These are phyloP conservation scores for Apogon talboti DNA, from an alignment of 2,797 vertebrate species.

Conservation along the genomic window DNA sequence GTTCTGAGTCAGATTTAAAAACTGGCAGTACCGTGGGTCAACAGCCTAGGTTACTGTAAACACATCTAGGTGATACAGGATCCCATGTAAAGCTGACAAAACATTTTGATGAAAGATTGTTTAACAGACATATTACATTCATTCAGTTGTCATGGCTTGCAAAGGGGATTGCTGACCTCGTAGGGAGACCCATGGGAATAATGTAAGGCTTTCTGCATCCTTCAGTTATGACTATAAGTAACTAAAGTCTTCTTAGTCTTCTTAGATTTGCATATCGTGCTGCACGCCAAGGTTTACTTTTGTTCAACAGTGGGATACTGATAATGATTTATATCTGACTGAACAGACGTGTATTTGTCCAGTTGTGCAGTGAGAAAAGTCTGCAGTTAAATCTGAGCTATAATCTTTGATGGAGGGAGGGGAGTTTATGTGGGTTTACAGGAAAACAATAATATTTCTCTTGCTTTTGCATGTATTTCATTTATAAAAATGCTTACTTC, in stretches of 20 bases:
- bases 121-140: slow-evolving; percentile 30
- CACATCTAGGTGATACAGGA: slow-evolving; percentile 16
- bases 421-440: background rate
- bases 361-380: too few species aligned
- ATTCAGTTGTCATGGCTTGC: slow-evolving; percentile 55
- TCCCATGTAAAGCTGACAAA: slow-evolving; percentile 24
- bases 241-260: background rate
- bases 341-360: too few species aligned
- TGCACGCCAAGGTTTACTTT: too few species aligned
- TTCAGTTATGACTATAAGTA: background rate
- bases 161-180: slow-evolving; percentile 51
- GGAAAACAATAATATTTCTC: background rate
- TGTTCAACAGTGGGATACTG: background rate
- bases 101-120: slow-evolving; percentile 39
- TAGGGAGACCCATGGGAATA: slow-evolving; percentile 58
- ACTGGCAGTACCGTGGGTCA: slow-evolving; percentile 8
- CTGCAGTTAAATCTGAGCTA: background rate
- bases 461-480: background rate
- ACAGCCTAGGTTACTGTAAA: slow-evolving; percentile 44
- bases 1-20: slow-evolving; percentile 1
- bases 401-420: too few species aligned
- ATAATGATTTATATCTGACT: background rate
- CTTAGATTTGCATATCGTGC: too few species aligned
- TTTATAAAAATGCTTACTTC: background rate
- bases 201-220: slow-evolving; percentile 32